Percentiles rank a stretch among this genome's conserved stretches.
Conservation (phyloP, 2,888 invertebrate species). For the Mimumesa dahlbomi region DNA sequence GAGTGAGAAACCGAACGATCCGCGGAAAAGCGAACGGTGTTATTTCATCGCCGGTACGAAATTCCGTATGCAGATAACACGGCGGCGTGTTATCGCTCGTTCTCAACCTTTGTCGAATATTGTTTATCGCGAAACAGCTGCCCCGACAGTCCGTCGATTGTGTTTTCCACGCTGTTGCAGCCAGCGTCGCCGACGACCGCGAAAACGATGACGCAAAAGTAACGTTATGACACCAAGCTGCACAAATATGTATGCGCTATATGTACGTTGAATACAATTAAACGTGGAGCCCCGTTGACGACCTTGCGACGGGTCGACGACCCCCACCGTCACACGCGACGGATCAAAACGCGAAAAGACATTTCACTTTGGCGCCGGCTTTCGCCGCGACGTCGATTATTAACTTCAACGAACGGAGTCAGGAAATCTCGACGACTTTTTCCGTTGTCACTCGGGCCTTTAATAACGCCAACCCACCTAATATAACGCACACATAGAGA, state of each 20-base stretch:
- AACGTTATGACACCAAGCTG: slow-evolving; percentile 10
- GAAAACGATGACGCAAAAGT: neutral
- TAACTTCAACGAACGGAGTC: slow-evolving; percentile 22
- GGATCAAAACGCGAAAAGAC: slow-evolving; percentile 45
- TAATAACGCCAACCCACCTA: no score
- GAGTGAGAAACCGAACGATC: no score
- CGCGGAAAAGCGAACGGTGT: no score
- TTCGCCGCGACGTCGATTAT: slow-evolving; percentile 50
- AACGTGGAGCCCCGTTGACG: slow-evolving; percentile 39
- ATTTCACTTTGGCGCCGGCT: slow-evolving; percentile 57
- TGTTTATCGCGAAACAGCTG: no score
- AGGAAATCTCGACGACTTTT: no score
- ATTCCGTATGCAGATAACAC: neutral
- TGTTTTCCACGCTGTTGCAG: no score
- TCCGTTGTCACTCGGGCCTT: no score
- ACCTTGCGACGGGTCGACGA: slow-evolving; percentile 54
- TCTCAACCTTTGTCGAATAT: no score
- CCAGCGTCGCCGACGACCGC: neutral
- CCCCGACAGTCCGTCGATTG: no score
- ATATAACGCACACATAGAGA: no score
- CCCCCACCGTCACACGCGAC: slow-evolving; percentile 22
- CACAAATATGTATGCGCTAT: no score
- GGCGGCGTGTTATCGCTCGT: no score
- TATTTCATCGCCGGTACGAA: neutral
- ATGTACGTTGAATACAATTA: slow-evolving; percentile 40